Evolutionary conservation across 2,888 invertebrate genomes (phyloP), one percentile per base, ranked within the genome.

Genomic region (Vandiemenella viatica): DNA sequence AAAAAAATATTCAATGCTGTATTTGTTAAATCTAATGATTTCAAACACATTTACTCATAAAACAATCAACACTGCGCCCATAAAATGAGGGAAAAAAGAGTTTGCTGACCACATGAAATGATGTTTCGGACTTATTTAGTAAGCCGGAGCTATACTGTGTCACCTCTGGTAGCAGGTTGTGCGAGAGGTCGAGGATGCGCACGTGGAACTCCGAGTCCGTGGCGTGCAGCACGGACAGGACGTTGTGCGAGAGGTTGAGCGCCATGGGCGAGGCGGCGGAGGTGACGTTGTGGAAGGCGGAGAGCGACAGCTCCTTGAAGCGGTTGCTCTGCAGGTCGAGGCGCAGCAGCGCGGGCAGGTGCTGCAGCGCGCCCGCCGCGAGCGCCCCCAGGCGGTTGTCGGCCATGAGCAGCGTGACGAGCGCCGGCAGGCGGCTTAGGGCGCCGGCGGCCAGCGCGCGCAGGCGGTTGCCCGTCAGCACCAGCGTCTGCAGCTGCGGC

Each of bases 361-460:
- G 59, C 5, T 57, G 56, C 50, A 70, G 67, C 1, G 65, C 62
- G 8, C 58, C 55, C 1, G 58, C 55, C n/a, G 61, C 61, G 5
- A 70, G 56, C 5, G 53, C 50, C 3, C 53, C 49, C 13, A 70
- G 59, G 13, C 58, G 53, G 55, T 70, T 70, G 43, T 61, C 60
- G 4, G 66, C 62, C 21, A 71, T 56, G 46, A 66, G 62, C 8
- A 71, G 52, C 20, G 65, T 63, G 16, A 60, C 58, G 16, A 70
- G 57, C 5, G 59, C 55, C 1, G 60, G 58, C 53, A 69, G 57
- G 46, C 61, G 58, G 18, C 60, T 56, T 48, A 70, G 68, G 0
- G 65, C 60, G 4, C 58, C 58, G 8, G 59, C 53, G 7, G 57
- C 52, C 1, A 65, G 47, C 1, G 48, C 52, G 21, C 54, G 53